Evolutionary conservation across 2,797 vertebrate species (phyloP).

Genomic region (Anomalospiza imberbis): DNA sequence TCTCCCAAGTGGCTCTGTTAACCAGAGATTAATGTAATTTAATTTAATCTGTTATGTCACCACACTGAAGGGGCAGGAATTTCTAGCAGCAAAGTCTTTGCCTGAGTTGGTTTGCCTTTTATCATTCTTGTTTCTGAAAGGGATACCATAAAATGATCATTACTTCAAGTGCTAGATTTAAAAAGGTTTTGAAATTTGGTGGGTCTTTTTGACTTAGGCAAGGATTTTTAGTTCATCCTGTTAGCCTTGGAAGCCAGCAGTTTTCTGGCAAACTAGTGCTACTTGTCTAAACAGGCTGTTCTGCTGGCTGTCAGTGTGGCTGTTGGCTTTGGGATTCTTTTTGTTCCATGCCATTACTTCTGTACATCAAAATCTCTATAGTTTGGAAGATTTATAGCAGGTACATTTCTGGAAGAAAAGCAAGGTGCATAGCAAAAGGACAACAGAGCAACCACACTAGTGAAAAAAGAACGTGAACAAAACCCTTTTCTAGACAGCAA

Average conservation of each 20-base stretch:
- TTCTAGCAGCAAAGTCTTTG: neutral
- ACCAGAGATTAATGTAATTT: neutral
- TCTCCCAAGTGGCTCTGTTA: neutral
- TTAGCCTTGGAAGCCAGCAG: neutral
- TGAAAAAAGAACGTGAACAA: fast-evolving
- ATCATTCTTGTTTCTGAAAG: neutral
- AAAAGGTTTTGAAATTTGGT: neutral
- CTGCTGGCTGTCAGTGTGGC: neutral
- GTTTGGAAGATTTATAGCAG: neutral
- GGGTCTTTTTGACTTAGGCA: neutral
- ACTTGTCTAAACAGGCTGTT: neutral
- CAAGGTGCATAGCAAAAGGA: neutral
- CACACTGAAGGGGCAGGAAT: neutral
- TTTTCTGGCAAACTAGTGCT: neutral
- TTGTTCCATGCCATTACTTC: neutral
- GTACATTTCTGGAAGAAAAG: neutral
- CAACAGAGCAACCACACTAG: neutral
- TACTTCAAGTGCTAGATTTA: neutral
- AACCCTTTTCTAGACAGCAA: neutral
- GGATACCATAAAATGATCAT: neutral
- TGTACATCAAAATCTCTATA: neutral
- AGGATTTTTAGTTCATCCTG: neutral
- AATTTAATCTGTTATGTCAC: neutral
- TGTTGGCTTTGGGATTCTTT: neutral
- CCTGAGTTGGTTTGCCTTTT: neutral